phyloP scores from a whole-genome alignment of 2,113 vertebrate genomes.

The Sinocyclocheilus anophthalmus region DNA sequence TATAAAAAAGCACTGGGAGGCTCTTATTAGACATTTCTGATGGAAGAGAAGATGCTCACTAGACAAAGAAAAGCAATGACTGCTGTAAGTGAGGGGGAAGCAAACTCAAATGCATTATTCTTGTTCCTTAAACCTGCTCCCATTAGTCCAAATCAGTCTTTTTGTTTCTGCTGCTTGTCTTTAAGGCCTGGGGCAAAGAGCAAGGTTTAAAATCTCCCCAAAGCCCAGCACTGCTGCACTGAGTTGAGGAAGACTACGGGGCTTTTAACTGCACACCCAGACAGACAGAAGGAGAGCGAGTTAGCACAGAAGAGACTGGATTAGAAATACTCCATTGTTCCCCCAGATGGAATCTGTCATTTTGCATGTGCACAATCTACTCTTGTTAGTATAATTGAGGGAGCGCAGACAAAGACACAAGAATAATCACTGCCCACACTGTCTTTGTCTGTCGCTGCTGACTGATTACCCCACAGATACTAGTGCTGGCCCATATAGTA shows the following conservation, averaged over 20 bases:
- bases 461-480: slow-evolving; percentile 36
- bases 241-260: slow-evolving; percentile 20
- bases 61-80: slow-evolving; percentile 37
- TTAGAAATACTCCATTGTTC: slow-evolving; percentile 68
- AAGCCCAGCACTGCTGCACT: slow-evolving; percentile 39
- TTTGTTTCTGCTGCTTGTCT: slow-evolving; percentile 55
- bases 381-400: slow-evolving; percentile 73
- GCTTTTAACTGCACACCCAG: slow-evolving; percentile 1
- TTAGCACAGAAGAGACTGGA: slow-evolving; percentile 28
- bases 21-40: slow-evolving; percentile 18
- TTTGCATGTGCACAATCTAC: slow-evolving; percentile 67
- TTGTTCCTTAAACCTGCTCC: slow-evolving; percentile 60
- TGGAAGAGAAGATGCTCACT: slow-evolving; percentile 38
- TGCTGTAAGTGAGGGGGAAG: neutral
- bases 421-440: slow-evolving; percentile 66
- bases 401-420: slow-evolving; percentile 72
- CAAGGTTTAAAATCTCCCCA: slow-evolving; percentile 44
- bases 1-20: neutral
- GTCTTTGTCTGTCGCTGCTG: slow-evolving; percentile 49
- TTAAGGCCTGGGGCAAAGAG: slow-evolving; percentile 66
- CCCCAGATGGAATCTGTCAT: slow-evolving; percentile 69
- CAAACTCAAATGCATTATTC: slow-evolving; percentile 56
- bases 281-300: slow-evolving; percentile 26
- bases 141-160: slow-evolving; percentile 67
- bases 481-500: neutral